These are phyloP conservation scores for Zophobas atratus DNA, from an alignment of 1,140 invertebrate species.

Conservation along the genomic window DNA sequence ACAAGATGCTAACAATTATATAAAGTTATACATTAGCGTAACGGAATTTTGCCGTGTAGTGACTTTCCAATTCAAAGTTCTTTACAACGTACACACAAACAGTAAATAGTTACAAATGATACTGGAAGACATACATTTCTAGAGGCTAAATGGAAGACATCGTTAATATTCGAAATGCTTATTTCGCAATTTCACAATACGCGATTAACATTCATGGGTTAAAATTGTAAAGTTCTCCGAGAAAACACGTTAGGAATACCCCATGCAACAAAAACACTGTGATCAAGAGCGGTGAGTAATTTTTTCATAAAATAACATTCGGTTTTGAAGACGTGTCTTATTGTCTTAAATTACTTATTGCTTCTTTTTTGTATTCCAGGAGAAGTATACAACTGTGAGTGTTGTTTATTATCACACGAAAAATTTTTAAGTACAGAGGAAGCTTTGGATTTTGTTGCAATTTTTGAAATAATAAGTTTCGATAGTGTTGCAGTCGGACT, in stretches of 20 bases:
- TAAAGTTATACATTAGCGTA: constrained; percentile 41
- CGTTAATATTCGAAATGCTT: constrained; percentile 35
- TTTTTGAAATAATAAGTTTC: too few relatives aligned
- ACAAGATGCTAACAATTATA: constrained; percentile 47
- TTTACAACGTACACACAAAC: constrained; percentile 44
- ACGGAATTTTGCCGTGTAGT: constrained; percentile 23
- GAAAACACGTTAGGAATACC: background rate
- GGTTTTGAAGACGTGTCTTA: background rate
- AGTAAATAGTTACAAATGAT: constrained; percentile 42
- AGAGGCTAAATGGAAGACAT: constrained; percentile 47
- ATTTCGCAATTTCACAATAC: background rate
- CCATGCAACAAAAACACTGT: background rate
- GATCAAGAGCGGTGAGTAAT: background rate
- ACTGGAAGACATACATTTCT: constrained; percentile 45
- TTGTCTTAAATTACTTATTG: constrained; percentile 3
- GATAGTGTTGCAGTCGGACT: too few relatives aligned
- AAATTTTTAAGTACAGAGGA: too few relatives aligned
- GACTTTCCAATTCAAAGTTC: constrained; percentile 12
- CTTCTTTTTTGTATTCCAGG: background rate
- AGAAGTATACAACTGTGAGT: too few relatives aligned
- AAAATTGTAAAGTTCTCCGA: constrained; percentile 4
- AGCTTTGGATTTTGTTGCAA: too few relatives aligned
- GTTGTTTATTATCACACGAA: too few relatives aligned
- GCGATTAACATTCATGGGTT: background rate
- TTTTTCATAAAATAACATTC: background rate